Conservation (phyloP, 2,113 vertebrate genomes). For the Isurus oxyrinchus region DNA sequence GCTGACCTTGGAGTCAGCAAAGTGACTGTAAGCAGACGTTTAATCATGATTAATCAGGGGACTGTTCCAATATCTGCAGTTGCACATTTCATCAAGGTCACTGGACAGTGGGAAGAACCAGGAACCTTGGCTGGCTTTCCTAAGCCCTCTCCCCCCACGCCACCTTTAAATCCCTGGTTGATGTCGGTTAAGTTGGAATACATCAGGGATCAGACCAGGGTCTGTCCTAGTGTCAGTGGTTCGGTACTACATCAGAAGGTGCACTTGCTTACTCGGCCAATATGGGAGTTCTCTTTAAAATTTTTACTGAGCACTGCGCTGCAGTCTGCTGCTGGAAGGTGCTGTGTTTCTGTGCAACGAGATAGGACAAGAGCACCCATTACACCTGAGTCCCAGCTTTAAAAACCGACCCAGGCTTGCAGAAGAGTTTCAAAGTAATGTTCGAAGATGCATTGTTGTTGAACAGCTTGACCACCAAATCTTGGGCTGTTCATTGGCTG, state of each 20-base stretch:
- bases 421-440: background rate
- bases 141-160: background rate
- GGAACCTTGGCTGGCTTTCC: background rate
- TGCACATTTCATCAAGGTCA: background rate
- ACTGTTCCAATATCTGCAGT: background rate
- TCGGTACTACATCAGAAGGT: background rate
- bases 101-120: background rate
- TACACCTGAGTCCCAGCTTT: background rate
- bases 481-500: background rate
- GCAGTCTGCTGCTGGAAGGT: background rate
- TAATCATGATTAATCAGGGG: background rate
- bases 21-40: background rate
- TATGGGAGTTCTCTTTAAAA: background rate
- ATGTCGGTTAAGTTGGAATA: background rate
- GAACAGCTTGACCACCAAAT: background rate
- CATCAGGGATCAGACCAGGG: background rate
- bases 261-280: background rate
- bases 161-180: no score
- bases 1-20: background rate
- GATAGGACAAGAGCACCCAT: background rate
- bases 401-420: background rate
- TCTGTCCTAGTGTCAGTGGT: background rate
- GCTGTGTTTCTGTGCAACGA: background rate
- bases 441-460: background rate
- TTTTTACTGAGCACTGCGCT: background rate